Evolutionary conservation across 1,140 invertebrate genomes (phyloP), one percentile per base, ranked within the genome.

Genomic region (Amyelois transitella): DNA sequence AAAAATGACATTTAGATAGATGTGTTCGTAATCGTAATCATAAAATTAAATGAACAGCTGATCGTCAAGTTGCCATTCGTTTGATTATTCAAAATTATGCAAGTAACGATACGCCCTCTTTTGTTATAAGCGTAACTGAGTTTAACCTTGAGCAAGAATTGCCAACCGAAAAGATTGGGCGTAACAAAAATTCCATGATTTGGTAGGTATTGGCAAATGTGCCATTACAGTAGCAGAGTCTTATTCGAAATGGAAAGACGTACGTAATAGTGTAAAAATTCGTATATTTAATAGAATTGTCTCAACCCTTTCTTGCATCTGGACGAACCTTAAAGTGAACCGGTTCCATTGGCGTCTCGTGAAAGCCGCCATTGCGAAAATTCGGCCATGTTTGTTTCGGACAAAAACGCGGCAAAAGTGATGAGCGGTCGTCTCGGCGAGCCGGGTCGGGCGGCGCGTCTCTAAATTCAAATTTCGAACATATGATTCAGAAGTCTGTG

Each of bases 371-470:
- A 63, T 64, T 64, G 58, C 61, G 66, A 72, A 76, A 77, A 71
- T 83, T 82, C 81, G 76, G 76, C 77, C 76, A 85, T 85, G 66
- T 81, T 84, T 75, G 69, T 76, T 69, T 66, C 67, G 66, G 55
- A 58, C 58, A 66, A 65, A 72, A 68, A 61, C 69, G 58, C 55
- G 66, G 63, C 57, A 63, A 66, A 57, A 66, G 51, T 61, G 60
- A 53, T 58, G 58, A 49, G 8, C 32, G 17, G 32, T 38, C 58
- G 18, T 43, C n/a, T 58, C 51, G 47, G 6, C 44, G 44, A 8
- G 44, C 44, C 44, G 25, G 25, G 5, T 48, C 18, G 45, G 19
- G 20, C 12, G 19, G 45, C 19, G 44, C 20, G 45, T 20, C 19
- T 55, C 38, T 51, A 56, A 50, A 61, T 62, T 58, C 53, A 58